Conservation (phyloP, 35 echinoderm and acorn worm genomes). For the Nesometra sesokonis region DNA sequence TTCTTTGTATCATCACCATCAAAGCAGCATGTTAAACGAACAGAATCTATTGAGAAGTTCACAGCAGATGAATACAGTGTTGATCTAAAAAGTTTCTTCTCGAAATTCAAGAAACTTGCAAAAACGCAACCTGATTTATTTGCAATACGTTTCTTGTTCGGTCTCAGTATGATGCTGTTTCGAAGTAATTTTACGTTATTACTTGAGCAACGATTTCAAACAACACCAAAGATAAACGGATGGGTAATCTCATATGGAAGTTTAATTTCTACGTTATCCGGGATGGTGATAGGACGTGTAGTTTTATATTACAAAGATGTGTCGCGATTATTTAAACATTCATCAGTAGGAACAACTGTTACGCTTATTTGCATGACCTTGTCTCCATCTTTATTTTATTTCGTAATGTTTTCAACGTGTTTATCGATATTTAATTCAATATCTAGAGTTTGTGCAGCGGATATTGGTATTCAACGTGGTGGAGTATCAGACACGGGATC, state of each 20-base stretch:
- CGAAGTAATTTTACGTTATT: conserved; percentile 79
- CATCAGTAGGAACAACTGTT: conserved; percentile 17
- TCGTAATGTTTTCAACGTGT: conserved; percentile 21
- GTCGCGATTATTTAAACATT: conserved; percentile 41
- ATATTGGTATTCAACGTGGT: conserved; percentile 50
- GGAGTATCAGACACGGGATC: conserved; percentile 65
- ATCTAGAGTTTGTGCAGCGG: conserved; percentile 45
- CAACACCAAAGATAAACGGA: conserved; percentile 53
- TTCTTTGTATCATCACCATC: conserved; percentile 28
- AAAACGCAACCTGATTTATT: conserved; percentile 49
- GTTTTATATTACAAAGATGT: conserved; percentile 34
- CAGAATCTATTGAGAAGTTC: conserved; percentile 48
- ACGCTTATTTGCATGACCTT: conserved; percentile 38
- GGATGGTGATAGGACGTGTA: conserved; percentile 45
- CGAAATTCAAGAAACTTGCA: conserved; percentile 47
- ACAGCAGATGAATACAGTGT: conserved; percentile 39
- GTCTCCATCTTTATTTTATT: conserved; percentile 20
- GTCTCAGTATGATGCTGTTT: conserved; percentile 50
- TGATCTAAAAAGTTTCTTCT: conserved; percentile 26
- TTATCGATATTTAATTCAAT: conserved; percentile 55
- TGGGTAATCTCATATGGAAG: conserved; percentile 63
- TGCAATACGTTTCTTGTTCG: conserved; percentile 55
- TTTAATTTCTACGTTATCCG: conserved; percentile 22
- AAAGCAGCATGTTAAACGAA: background rate
- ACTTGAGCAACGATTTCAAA: conserved; percentile 56